Evolutionary conservation across 2,797 vertebrate genomes (phyloP), one percentile per base, ranked within the genome.

Genomic region (Myioborus melanocephalus): DNA sequence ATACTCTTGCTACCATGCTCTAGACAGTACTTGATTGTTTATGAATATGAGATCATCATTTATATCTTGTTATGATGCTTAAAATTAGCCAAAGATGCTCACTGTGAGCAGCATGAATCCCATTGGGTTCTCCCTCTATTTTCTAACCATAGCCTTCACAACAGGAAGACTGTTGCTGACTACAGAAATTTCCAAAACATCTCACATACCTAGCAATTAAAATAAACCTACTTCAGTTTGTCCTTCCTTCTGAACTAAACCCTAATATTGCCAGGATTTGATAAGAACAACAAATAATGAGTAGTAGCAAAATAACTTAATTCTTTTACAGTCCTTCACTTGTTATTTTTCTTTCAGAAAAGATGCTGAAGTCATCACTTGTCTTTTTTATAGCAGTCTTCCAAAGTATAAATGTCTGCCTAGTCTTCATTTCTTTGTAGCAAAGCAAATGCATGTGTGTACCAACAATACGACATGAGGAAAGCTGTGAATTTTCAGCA

Each of bases 31-130:
- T 55, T 83, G 39, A 39, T 49, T 55, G 26, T 75, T 93, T 80
- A 86, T 64, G 87, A 91, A 92, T 52, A 78, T 63, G 57, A 91
- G n/a, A 70, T 83, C 63, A 76, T 87, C 6, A 89, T 78, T 95
- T 90, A 85, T 56, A 69, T 70, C 39, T 91, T 73, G 53, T 73
- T 90, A 82, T 1, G 2, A 76, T 12, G 43, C 84, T 87, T 83
- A 83, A 88, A 94, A 95, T 70, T 57, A 92, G 66, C 50, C 79
- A 57, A 44, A 92, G 52, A 87, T 84, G 57, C 16, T 81, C 44
- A 61, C 16, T 70, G 60, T 68, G 39, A 65, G 39, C 71, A 71
- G 37, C 1, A 15, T n/a, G 27, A 72, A 60, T 68, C 57, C n/a
- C 23, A 32, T 20, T 46, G 55, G 63, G 75, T 3, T 14, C 12